Evolutionary conservation across 2,113 vertebrate genomes (phyloP).

Genomic region (Leiothrix lutea): DNA sequence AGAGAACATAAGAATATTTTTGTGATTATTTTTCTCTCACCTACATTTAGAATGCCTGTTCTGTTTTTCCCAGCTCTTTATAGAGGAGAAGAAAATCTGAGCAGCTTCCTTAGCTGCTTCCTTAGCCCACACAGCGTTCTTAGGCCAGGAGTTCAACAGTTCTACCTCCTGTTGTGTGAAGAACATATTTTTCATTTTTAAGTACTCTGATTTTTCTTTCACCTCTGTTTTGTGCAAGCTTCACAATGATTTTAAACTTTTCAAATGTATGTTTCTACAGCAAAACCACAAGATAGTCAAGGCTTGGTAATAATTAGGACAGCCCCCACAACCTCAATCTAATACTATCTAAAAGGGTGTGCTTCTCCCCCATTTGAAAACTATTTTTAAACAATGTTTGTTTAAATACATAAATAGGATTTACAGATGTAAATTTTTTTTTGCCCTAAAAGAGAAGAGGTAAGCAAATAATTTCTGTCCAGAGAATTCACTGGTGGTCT

Average conservation of each 20-base stretch:
- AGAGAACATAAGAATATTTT: neutral
- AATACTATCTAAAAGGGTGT: neutral
- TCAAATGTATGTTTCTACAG: neutral
- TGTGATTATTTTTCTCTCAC: neutral
- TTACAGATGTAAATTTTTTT: neutral
- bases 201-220: neutral
- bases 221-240: neutral
- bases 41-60: neutral
- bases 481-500: neutral
- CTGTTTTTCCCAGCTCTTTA: neutral
- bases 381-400: neutral
- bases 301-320: neutral
- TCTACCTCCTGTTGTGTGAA: constrained; percentile 28
- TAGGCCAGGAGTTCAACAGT: constrained; percentile 12
- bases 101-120: neutral
- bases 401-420: neutral
- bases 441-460: neutral
- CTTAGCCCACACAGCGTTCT: neutral
- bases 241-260: neutral
- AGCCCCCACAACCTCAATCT: neutral
- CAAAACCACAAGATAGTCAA: neutral
- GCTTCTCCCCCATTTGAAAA: neutral
- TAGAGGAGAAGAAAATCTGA: neutral
- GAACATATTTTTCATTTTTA: neutral
- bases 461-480: neutral